Evolutionary conservation across 2,113 vertebrate genomes (phyloP), one percentile per base, ranked within the genome.

Genomic region (Anhinga anhinga): DNA sequence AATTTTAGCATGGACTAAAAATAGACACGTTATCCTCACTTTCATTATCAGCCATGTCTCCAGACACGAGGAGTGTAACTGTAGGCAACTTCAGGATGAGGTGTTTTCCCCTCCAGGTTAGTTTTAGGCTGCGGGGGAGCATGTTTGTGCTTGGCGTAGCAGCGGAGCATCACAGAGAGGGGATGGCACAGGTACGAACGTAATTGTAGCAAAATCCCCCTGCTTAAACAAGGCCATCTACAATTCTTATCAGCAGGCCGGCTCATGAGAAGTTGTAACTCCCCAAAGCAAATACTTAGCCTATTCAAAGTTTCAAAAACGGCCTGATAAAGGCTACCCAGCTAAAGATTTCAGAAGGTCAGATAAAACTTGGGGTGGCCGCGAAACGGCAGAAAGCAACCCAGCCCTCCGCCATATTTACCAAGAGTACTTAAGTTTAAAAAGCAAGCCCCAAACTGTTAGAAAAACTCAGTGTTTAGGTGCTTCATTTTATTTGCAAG

Each of bases 111-210:
- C 44, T 69, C 40, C 36, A 13, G 12, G 23, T 26, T 32, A 29
- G 62, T 38, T 94, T 11, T 19, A 11, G 45, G n/a, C 9, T 21
- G 56, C 3, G 3, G 30, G 18, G 73, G 15, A 52, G n/a, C 0
- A 0, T 0, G 1, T 32, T 27, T 47, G 44, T 15, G 42, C 49
- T 30, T 1, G 25, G 65, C 56, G 17, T 29, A 44, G n/a, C 61
- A 21, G 40, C 3, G 0, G 7, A 53, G 23, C 0, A 0, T 38
- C 34, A 14, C 21, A 5, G 40, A 36, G 20, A 36, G 32, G 13
- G 5, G 52, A 55, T 4, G 50, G 52, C 66, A 38, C 30, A 2
- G 34, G 18, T 42, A 29, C 0, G 10, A 22, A 55, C 30, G 32
- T 5, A 36, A 45, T 3, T 30, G 38, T n/a, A 58, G 30, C 23